These are phyloP conservation scores for Eupithecia subumbrata DNA, from an alignment of 2,888 invertebrate genomes.

Conservation along the genomic window DNA sequence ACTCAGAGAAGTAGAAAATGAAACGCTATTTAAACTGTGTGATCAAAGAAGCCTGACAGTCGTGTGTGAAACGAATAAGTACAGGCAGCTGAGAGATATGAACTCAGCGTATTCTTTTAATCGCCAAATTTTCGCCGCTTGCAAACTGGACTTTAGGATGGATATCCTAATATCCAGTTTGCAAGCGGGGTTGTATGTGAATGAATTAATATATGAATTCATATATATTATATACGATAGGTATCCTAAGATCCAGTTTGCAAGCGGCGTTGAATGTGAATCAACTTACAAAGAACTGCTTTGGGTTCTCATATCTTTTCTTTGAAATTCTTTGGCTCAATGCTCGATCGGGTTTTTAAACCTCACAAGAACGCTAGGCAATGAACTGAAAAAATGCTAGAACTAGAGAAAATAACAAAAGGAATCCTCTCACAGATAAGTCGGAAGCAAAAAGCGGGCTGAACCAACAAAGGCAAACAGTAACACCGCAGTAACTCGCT, in stretches of 20 bases:
- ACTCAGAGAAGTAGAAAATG: constrained; percentile 34
- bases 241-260: no score
- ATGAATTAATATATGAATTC: no score
- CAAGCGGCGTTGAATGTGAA: no score
- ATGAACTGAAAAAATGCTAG: constrained; percentile 3
- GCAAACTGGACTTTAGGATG: background rate
- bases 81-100: background rate
- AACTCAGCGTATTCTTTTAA: background rate
- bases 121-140: background rate
- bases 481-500: constrained; percentile 10
- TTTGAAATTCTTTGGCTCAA: background rate
- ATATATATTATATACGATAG: no score
- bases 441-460: constrained; percentile 18
- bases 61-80: constrained; percentile 16
- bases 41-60: constrained; percentile 28
- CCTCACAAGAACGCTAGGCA: background rate
- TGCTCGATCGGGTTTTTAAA: background rate
- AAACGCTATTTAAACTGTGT: constrained; percentile 35
- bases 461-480: constrained; percentile 15
- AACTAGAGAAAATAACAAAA: background rate
- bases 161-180: no score
- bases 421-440: constrained; percentile 17
- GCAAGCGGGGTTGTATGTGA: no score
- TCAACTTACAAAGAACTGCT: no score
- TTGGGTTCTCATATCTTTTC: background rate